Percentiles rank a stretch among this genome's conserved stretches.
Conservation (phyloP, 2,113 vertebrate genomes). For the Rana temporaria region DNA sequence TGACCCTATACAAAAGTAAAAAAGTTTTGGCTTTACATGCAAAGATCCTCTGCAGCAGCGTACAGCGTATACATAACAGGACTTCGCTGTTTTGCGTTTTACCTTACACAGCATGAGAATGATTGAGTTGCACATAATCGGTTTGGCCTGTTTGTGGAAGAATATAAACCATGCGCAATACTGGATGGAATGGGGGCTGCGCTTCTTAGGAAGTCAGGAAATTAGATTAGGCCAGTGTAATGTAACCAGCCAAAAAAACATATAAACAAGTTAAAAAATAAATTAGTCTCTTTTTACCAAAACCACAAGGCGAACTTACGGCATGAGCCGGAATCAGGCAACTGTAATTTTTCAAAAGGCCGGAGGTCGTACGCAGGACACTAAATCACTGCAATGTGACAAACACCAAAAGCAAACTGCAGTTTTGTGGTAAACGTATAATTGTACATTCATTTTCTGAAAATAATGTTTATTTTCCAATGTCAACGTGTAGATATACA, state of each 20-base stretch:
- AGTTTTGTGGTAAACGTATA: not conserved
- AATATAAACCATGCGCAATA: slow-evolving; percentile 20
- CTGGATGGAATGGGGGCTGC: slow-evolving; percentile 37
- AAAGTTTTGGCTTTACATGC: too few relatives aligned
- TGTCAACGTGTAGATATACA: too few relatives aligned
- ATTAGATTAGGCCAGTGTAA: slow-evolving; percentile 62
- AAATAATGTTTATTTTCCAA: not conserved
- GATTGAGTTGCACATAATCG: slow-evolving; percentile 41
- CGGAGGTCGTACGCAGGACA: not conserved
- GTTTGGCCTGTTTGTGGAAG: slow-evolving; percentile 41
- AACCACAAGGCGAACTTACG: slow-evolving; percentile 62
- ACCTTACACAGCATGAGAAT: not conserved
- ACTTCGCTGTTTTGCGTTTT: not conserved
- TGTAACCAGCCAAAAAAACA: slow-evolving; percentile 62
- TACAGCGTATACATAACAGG: not conserved
- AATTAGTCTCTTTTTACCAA: slow-evolving; percentile 59
- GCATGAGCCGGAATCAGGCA: slow-evolving; percentile 4
- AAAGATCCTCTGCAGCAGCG: too few relatives aligned
- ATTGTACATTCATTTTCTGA: not conserved
- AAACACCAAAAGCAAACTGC: not conserved
- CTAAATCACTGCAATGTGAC: not conserved
- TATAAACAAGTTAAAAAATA: slow-evolving; percentile 63
- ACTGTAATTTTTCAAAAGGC: slow-evolving; percentile 18
- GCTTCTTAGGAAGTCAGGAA: slow-evolving; percentile 55
- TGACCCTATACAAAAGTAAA: too few relatives aligned